Base-by-base conservation (phyloP, 2,113 vertebrate species). In the Channa maculata region DNA sequence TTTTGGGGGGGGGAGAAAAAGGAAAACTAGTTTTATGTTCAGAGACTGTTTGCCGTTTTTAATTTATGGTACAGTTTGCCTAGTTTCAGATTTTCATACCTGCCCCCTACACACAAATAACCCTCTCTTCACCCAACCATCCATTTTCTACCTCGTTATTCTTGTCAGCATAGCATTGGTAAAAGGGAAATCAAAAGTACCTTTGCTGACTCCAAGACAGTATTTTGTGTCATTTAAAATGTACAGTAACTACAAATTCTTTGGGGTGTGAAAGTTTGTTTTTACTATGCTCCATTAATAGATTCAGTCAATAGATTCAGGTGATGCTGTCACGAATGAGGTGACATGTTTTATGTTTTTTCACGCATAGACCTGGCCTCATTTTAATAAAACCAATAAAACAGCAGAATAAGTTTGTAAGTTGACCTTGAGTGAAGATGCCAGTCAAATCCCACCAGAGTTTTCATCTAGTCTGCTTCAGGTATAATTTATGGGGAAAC, bases 131-230 rank as follows among this genome's bases (percentile, higher is more conserved):
- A 50, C 38, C 13, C 8, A 8, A 13, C 38, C 45, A 50, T 64
- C 6, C 5, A 36, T 64, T 64, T 45, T 50, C n/a, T 11, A 39
- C 45, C 37, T 64, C 51, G 48, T 46, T 55, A 62, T n/a, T 62
- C 6, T 49, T 36, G 38, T 37, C 24, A 39, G 38, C 12, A 39
- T 50, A 43, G 13, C 33, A 37, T 14, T 24, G 34, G 59, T 45
- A 52, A 62, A 44, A 38, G 24, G 59, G 44, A 70, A 45, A 10
- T 39, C 12, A 62, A 2, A 33, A 54, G 1, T 24, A 24, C 24
- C 10, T 14, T 10, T 58, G 33, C 14, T 24, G 24, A 24, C 24
- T 24, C 24, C 24, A 24, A 24, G 24, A 24, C 24, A 24, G 24
- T 24, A 24, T 24, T 24, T 24, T 24, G 24, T 24, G 24, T 24